A percentile compares a stretch with the other conserved stretches of the same genome.
Conservation (phyloP, 1,140 invertebrate genomes). For the Lepeophtheirus salmonis region DNA sequence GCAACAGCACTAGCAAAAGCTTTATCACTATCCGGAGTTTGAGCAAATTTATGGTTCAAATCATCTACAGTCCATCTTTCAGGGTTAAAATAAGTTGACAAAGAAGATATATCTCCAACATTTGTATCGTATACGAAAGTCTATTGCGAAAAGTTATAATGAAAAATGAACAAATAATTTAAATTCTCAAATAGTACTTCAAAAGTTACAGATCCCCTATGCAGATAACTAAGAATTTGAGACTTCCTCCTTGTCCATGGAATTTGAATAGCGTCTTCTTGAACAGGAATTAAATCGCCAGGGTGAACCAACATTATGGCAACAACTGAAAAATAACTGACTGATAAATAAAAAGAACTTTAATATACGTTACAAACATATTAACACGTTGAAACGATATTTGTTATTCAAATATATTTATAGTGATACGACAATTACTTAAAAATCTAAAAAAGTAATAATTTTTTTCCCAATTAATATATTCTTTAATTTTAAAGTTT, state of each 20-base stretch:
- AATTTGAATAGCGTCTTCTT: constrained; percentile 3
- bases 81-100: constrained; percentile 15
- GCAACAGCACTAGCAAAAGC: too few species aligned
- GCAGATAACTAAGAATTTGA: constrained; percentile 12
- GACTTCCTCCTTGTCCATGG: constrained; percentile 17
- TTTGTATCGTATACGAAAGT: constrained; percentile 17
- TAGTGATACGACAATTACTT: too few species aligned
- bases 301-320: constrained; percentile 7
- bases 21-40: not conserved
- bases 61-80: constrained; percentile 6
- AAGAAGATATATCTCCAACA: constrained; percentile 12
- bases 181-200: not conserved
- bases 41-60: constrained; percentile 9
- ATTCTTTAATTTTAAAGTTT: too few species aligned
- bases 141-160: not conserved
- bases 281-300: constrained; percentile 11
- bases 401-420: too few species aligned
- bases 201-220: constrained; percentile 7
- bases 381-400: too few species aligned
- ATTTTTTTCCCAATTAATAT: too few species aligned
- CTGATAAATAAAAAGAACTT: too few species aligned
- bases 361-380: too few species aligned
- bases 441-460: too few species aligned
- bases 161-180: not conserved
- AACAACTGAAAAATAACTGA: too few species aligned